phyloP scores from a whole-genome alignment of 2,113 vertebrate genomes.

The Hemibagrus wyckioides region DNA sequence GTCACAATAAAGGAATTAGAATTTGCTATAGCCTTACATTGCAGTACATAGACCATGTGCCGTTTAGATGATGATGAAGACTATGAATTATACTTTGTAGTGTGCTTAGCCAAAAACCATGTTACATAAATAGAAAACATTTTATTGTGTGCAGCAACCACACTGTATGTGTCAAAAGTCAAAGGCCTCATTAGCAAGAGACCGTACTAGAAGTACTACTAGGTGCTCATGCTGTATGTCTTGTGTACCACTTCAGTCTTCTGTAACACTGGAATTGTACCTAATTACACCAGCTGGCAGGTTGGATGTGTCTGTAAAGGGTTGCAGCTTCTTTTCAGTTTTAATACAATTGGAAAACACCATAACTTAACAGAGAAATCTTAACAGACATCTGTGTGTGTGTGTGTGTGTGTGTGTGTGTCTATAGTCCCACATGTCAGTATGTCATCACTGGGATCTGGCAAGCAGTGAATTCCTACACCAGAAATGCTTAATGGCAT shows the following conservation, averaged over 20 bases:
- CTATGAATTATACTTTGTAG: neutral
- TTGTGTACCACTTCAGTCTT: neutral
- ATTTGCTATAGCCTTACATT: neutral
- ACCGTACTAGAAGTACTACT: neutral
- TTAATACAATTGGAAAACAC: neutral
- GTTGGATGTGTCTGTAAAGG: neutral
- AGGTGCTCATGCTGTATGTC: neutral
- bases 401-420: neutral
- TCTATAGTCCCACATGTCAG: neutral
- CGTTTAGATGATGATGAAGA: neutral
- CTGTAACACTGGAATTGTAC: neutral
- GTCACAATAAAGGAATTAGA: neutral
- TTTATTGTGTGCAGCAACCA: neutral
- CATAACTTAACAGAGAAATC: neutral
- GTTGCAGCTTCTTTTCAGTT: neutral
- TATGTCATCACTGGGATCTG: neutral
- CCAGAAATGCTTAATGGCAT: neutral
- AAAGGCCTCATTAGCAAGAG: neutral
- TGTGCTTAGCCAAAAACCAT: neutral
- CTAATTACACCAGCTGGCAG: neutral
- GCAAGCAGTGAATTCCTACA: neutral
- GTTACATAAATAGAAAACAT: neutral
- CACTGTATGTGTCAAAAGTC: neutral
- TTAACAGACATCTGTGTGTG: neutral
- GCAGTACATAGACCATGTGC: neutral